Evolutionary conservation across 1,140 invertebrate genomes (phyloP).

Genomic region (Stratiolaelaps scimitus): DNA sequence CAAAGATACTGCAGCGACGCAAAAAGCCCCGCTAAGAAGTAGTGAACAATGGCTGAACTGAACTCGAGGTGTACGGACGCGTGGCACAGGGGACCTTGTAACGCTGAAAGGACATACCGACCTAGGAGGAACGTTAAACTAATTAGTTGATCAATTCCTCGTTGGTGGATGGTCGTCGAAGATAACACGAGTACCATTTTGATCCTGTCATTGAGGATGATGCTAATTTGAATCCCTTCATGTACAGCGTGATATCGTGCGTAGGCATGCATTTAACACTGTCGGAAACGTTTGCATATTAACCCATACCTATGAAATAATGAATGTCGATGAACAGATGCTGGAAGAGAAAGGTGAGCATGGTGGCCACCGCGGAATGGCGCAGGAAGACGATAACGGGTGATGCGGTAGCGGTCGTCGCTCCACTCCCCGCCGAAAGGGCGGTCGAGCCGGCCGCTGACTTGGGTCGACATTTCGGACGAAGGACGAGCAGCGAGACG

Average conservation of each 20-base stretch:
- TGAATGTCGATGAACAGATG: conserved; percentile 6
- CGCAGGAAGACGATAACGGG: neutral
- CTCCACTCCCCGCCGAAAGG: too few relatives aligned
- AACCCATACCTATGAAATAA: conserved; percentile 10
- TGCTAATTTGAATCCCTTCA: too few relatives aligned
- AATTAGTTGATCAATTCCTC: too few relatives aligned
- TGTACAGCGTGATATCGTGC: too few relatives aligned
- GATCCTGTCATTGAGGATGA: too few relatives aligned
- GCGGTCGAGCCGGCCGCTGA: too few relatives aligned
- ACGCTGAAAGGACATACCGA: conserved; percentile 3
- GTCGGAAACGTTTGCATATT: too few relatives aligned
- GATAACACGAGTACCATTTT: too few relatives aligned
- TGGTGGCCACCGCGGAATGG: conserved; percentile 1
- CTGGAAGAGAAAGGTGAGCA: conserved; percentile 14
- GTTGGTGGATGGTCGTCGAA: too few relatives aligned
- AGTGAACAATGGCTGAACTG: conserved; percentile 3
- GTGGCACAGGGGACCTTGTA: conserved; percentile 18
- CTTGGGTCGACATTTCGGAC: neutral
- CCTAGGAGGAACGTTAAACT: too few relatives aligned
- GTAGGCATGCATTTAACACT: too few relatives aligned
- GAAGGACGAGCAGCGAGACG: neutral
- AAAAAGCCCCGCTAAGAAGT: conserved; percentile 7
- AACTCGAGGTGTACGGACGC: conserved; percentile 5
- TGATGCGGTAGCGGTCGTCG: neutral
- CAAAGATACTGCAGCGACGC: conserved; percentile 8